These are phyloP conservation scores for Dolichoris vasculosae DNA, from an alignment of 1,140 invertebrate species.

Conservation along the genomic window DNA sequence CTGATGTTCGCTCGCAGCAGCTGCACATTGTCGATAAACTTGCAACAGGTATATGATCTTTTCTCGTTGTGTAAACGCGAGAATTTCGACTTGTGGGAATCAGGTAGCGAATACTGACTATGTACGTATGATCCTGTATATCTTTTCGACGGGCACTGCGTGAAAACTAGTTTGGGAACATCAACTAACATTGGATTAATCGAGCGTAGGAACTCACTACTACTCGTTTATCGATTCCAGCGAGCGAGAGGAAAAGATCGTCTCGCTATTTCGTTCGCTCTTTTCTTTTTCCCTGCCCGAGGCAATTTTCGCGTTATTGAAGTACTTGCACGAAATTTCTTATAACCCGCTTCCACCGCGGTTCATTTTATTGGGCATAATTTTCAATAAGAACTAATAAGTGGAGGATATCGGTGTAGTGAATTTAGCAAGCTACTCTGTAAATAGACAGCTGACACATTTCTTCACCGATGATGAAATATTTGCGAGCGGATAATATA, in stretches of 20 bases:
- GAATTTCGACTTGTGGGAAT: not conserved
- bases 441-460: not conserved
- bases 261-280: not conserved
- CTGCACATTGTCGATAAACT: constrained; percentile 45
- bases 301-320: constrained; percentile 36
- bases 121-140: not conserved
- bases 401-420: not conserved
- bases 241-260: not conserved
- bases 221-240: constrained; percentile 10
- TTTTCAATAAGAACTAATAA: not conserved
- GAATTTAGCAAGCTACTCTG: not conserved
- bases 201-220: not conserved
- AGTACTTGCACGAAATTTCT: constrained; percentile 31
- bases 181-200: not conserved
- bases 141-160: not conserved
- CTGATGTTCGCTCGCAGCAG: not conserved
- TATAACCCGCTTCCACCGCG: not conserved
- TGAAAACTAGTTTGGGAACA: not conserved
- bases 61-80: constrained; percentile 3
- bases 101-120: not conserved
- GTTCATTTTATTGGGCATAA: constrained; percentile 34
- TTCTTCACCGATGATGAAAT: not conserved
- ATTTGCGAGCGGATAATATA: not conserved
- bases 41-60: constrained; percentile 50
- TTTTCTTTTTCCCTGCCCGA: constrained; percentile 16